Base-by-base conservation (phyloP, 2,888 invertebrate genomes). In the Latrodectus hesperus region DNA sequence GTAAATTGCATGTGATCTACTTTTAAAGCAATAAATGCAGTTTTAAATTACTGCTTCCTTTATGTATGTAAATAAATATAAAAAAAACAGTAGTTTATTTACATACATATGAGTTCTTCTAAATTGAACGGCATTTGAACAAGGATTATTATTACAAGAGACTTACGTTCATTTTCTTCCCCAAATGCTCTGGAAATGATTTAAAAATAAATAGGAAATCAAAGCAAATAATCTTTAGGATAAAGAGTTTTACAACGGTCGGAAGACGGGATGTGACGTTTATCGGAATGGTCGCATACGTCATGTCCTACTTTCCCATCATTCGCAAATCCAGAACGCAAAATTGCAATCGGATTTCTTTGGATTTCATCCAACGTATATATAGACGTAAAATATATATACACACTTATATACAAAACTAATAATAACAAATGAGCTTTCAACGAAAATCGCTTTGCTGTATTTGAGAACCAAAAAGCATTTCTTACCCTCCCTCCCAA, bases 241-340 rank as follows among this genome's bases (percentile, higher is more conserved):
- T n/a, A 60, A 60, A 55, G n/a, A n/a, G n/a, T 60, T 60, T 60
- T 60, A 60, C n/a, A 60, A 60, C 12, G 12, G 12, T n/a, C 26
- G 73, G 22, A 68, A 70, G 70, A 55, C 67, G 51, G 85, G 85
- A 85, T 70, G 71, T 85, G 85, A 85, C 85, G 85, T 85, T 71
- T 71, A 71, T 60, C 73, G 72, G 60, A 38, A n/a, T 68, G 51
- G 26, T 60, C 26, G n/a, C 76, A 78, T 70, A 80, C 85, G 85
- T 85, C 80, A 85, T 85, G 85, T 85, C 85, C 85, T 68, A 85
- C 71, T 85, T 85, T 85, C 73, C n/a, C 38, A 51, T 67, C 64
- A 52, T 79, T 78, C 76, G 83, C 65, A 78, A 78, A 85, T 80
- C 84, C 75, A 75, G 75, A 80, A 55, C 75, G 55, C 75, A 80